Percentiles rank a stretch among this genome's conserved stretches.
Conservation (phyloP, 2,888 invertebrate genomes). For the Uloborus plumipes region DNA sequence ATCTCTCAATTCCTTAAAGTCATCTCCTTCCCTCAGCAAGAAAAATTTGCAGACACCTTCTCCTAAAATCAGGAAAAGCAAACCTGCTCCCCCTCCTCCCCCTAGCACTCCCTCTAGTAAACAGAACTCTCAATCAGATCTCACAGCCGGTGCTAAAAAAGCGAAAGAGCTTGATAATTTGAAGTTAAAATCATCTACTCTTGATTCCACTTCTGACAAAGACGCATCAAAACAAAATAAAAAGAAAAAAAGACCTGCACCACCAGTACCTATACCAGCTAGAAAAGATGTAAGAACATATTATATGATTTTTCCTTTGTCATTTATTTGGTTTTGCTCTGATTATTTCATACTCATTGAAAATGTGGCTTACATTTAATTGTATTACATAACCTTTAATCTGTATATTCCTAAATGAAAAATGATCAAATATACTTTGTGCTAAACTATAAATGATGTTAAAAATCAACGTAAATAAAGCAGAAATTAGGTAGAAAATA, state of each 20-base stretch:
- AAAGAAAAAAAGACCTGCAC: slow-evolving; percentile 85
- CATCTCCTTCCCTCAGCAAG: slow-evolving; percentile 34
- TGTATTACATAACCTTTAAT: too few relatives aligned
- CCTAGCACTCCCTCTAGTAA: slow-evolving; percentile 7
- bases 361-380: too few relatives aligned
- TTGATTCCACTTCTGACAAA: neutral
- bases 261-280: slow-evolving; percentile 79
- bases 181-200: slow-evolving; percentile 24
- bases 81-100: slow-evolving; percentile 79
- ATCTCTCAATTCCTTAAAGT: slow-evolving; percentile 69
- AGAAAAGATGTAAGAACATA: slow-evolving; percentile 73
- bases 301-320: too few relatives aligned
- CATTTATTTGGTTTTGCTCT: too few relatives aligned
- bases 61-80: slow-evolving; percentile 74
- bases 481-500: too few relatives aligned
- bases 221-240: slow-evolving; percentile 73
- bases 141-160: slow-evolving; percentile 71
- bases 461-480: too few relatives aligned
- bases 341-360: too few relatives aligned
- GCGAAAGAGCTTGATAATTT: slow-evolving; percentile 44
- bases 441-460: too few relatives aligned
- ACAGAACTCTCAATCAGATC: slow-evolving; percentile 24
- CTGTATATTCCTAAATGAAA: too few relatives aligned
- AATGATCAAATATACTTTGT: too few relatives aligned
- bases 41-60: slow-evolving; percentile 68